Evolutionary conservation across 1,140 invertebrate species (phyloP).

Genomic region (Dendrolimus punctatus): DNA sequence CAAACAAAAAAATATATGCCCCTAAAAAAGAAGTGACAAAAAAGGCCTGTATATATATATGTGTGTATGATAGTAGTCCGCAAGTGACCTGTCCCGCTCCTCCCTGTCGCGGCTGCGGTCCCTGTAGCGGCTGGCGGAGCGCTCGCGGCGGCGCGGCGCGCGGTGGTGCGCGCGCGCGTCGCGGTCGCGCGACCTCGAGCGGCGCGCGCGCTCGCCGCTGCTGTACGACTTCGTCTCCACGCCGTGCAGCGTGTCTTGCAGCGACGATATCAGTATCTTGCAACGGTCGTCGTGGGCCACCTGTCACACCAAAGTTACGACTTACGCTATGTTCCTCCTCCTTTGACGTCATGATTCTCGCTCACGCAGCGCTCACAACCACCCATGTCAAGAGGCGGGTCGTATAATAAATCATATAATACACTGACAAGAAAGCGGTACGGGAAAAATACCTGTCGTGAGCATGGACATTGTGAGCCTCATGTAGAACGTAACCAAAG

Average conservation of each 20-base stretch:
- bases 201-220: constrained; percentile 71
- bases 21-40: too few species aligned
- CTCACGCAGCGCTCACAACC: too few species aligned
- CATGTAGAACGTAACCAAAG: too few species aligned
- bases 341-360: too few species aligned
- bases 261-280: constrained; percentile 96
- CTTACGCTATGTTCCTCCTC: neutral
- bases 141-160: constrained; percentile 78
- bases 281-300: constrained; percentile 97
- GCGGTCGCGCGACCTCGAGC: constrained; percentile 88
- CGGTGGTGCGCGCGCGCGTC: constrained; percentile 81
- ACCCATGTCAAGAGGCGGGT: too few species aligned
- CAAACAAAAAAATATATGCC: too few species aligned
- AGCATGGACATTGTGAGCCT: too few species aligned
- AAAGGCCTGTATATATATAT: too few species aligned
- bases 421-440: too few species aligned
- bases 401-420: too few species aligned
- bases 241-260: constrained; percentile 97
- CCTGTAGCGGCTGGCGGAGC: constrained; percentile 85
- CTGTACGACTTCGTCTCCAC: constrained; percentile 98
- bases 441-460: too few species aligned
- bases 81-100: constrained; percentile 69
- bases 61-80: too few species aligned
- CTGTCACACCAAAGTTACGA: constrained; percentile 19
- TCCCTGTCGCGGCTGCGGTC: constrained; percentile 83